A percentile compares a stretch with the other conserved stretches of the same genome.
Conservation (phyloP, 2,888 invertebrate genomes). For the Urechis unicinctus region DNA sequence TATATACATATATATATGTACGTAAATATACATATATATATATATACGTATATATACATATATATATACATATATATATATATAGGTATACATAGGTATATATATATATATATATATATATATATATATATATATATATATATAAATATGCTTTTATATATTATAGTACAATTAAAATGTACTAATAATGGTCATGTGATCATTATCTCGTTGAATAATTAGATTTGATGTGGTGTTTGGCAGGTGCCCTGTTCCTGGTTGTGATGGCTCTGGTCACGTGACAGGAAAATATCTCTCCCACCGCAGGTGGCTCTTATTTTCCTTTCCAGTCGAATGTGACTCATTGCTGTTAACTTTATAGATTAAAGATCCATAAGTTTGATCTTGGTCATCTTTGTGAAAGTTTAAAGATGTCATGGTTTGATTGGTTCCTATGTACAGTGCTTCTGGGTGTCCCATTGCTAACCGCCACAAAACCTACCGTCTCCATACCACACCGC, state of each 20-base stretch:
- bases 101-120: no score
- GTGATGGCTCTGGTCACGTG: conserved; percentile 95
- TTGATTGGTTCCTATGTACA: conserved; percentile 42
- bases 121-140: no score
- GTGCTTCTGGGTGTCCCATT: conserved; percentile 93
- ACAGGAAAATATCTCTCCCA: conserved; percentile 98
- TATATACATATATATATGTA: no score
- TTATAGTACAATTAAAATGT: no score
- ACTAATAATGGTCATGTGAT: no score
- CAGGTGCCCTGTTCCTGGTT: conserved; percentile 92
- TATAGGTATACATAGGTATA: no score
- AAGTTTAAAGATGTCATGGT: not conserved
- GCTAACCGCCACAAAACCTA: conserved; percentile 60
- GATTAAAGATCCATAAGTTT: not conserved
- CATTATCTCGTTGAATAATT: not conserved
- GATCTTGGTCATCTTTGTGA: not conserved
- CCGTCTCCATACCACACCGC: conserved; percentile 24
- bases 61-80: no score
- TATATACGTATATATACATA: no score
- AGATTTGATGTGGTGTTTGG: not conserved
- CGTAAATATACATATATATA: no score
- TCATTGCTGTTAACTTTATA: not conserved
- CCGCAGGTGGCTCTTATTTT: conserved; percentile 34
- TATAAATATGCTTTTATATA: no score
- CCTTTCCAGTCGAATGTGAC: not conserved